phyloP scores from a whole-genome alignment of 2,888 invertebrate genomes.

The Lasioglossum leucozonium region DNA sequence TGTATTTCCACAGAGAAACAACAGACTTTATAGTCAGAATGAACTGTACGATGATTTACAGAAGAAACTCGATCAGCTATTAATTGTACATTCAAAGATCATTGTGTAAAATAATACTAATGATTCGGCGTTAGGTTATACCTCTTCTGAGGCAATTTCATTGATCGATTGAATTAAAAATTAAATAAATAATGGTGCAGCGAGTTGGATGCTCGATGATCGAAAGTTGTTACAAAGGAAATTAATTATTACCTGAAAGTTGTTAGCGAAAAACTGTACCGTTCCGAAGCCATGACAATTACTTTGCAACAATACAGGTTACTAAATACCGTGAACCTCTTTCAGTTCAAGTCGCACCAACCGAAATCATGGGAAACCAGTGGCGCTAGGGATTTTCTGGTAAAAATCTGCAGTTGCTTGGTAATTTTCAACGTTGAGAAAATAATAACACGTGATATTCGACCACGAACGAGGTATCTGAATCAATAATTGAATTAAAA shows the following conservation, averaged over 20 bases:
- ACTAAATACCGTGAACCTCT: constrained; percentile 54
- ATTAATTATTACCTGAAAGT: constrained; percentile 89
- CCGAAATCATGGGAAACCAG: not conserved
- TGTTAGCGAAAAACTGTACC: constrained; percentile 98
- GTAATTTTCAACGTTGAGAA: not conserved
- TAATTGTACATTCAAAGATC: constrained; percentile 31
- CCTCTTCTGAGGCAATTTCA: not conserved
- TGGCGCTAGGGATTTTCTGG: constrained; percentile 30
- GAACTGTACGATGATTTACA: not conserved
- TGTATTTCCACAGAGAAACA: not conserved
- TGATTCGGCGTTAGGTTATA: constrained; percentile 49
- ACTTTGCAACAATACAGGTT: constrained; percentile 85
- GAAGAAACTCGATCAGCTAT: not conserved
- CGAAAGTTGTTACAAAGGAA: not conserved
- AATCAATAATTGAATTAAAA: not conserved
- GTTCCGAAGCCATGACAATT: constrained; percentile 95
- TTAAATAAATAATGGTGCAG: not conserved
- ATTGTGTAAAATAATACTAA: not conserved
- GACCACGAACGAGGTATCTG: not conserved
- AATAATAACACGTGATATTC: not conserved
- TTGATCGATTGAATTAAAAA: not conserved
- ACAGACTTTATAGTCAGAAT: not conserved
- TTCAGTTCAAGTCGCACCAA: constrained; percentile 4
- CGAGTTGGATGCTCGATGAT: not conserved
- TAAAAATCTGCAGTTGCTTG: not conserved